Conservation (phyloP, 2,888 invertebrate species). For the Ptychoptera albimana region DNA sequence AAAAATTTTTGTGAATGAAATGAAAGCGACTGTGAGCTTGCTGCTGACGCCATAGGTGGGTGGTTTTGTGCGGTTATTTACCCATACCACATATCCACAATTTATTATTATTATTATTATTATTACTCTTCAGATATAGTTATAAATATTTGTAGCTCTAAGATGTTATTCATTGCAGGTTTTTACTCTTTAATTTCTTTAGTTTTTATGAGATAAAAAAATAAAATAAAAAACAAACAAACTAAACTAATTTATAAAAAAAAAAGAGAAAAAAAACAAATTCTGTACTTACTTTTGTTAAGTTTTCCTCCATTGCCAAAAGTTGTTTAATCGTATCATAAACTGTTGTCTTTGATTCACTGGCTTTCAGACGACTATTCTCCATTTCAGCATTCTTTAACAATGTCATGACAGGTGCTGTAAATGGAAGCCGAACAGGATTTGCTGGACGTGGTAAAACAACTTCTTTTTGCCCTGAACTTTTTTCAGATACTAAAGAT, state of each 20-base stretch:
- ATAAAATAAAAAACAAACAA: neutral
- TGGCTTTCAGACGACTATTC: neutral
- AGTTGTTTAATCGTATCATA: conserved; percentile 40
- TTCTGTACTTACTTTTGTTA: conserved; percentile 36
- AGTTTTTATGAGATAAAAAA: neutral
- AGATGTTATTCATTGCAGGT: too few relatives aligned
- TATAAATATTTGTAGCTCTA: too few relatives aligned
- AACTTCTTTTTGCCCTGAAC: conserved; percentile 44
- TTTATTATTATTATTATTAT: too few relatives aligned
- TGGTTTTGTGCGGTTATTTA: too few relatives aligned
- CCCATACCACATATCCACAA: too few relatives aligned
- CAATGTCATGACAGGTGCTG: conserved; percentile 33
- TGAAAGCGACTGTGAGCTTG: neutral
- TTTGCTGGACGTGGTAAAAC: conserved; percentile 43
- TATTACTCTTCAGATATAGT: too few relatives aligned
- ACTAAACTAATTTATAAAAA: neutral
- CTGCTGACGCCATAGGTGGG: too few relatives aligned
- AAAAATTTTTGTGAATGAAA: neutral
- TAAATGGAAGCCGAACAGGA: conserved; percentile 35
- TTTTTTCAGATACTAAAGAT: conserved; percentile 9
- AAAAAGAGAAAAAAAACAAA: neutral
- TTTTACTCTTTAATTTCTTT: neutral
- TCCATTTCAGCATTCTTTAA: conserved; percentile 10
- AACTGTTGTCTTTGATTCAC: conserved; percentile 18
- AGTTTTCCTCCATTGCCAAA: conserved; percentile 36